A percentile compares a stretch with the other conserved stretches of the same genome.
phyloP scores from a whole-genome alignment of 1,140 invertebrate genomes.

The Rhysida immarginata region DNA sequence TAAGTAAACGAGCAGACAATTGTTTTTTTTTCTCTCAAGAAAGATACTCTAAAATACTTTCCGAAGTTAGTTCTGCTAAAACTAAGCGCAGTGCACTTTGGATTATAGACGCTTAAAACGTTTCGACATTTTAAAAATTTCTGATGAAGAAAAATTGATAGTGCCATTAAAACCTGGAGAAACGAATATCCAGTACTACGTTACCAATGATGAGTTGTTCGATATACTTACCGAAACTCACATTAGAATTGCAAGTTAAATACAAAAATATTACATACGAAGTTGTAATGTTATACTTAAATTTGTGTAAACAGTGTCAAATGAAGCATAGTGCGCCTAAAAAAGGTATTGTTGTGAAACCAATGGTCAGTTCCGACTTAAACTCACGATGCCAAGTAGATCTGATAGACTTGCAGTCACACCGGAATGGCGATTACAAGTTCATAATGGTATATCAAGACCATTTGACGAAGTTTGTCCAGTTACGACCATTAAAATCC shows the following conservation, averaged over 20 bases:
- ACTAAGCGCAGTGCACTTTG: constrained; percentile 1
- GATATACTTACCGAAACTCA: constrained; percentile 9
- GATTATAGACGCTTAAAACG: constrained; percentile 9
- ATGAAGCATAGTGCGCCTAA: not conserved
- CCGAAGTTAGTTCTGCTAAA: not conserved
- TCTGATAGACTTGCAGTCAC: not conserved
- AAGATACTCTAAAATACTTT: not conserved
- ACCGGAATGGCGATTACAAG: not conserved
- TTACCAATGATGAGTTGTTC: constrained; percentile 12
- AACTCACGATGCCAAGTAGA: not conserved
- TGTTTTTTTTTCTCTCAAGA: not conserved
- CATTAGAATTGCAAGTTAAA: not conserved
- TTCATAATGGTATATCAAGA: constrained; percentile 10
- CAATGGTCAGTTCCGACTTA: not conserved
- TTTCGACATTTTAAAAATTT: constrained; percentile 7
- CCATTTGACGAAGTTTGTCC: constrained; percentile 7
- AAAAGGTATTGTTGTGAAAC: not conserved
- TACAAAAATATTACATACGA: constrained; percentile 6
- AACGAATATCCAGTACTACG: constrained; percentile 3
- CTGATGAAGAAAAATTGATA: constrained; percentile 9
- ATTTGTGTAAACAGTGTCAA: constrained; percentile 9
- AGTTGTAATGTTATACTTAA: not conserved
- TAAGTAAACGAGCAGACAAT: not conserved
- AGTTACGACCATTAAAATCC: constrained; percentile 7
- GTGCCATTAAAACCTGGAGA: not conserved